These are phyloP conservation scores for Agonopterix heracliana DNA, from an alignment of 2,888 invertebrate species.

Conservation along the genomic window DNA sequence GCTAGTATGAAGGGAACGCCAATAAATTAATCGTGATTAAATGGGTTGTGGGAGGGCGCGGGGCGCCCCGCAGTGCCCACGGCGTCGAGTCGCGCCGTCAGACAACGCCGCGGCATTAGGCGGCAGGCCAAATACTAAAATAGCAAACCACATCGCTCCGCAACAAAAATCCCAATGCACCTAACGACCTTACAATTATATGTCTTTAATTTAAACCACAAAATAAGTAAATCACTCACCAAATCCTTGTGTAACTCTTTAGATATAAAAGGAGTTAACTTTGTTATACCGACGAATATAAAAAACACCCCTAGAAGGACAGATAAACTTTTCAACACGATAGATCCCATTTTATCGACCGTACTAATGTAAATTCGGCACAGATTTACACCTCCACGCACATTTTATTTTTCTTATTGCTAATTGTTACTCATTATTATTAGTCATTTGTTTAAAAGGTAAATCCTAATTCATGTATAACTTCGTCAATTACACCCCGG, in stretches of 20 bases:
- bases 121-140: constrained; percentile 73
- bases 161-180: constrained; percentile 63
- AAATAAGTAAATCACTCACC: constrained; percentile 76
- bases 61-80: constrained; percentile 1
- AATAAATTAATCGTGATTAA: constrained; percentile 12
- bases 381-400: constrained; percentile 22
- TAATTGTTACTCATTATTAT: constrained; percentile 1
- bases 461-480: constrained; percentile 1
- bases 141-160: constrained; percentile 62
- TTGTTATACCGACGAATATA: constrained; percentile 95
- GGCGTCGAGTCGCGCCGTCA: constrained; percentile 37
- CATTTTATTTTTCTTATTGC: constrained; percentile 1
- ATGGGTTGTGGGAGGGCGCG: constrained; percentile 3
- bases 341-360: constrained; percentile 69
- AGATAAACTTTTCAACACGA: constrained; percentile 93
- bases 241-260: constrained; percentile 97
- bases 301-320: constrained; percentile 95
- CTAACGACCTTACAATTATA: constrained; percentile 47
- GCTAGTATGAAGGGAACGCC: constrained; percentile 2
- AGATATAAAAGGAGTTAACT: constrained; percentile 92
- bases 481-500: constrained; percentile 1
- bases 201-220: constrained; percentile 12
- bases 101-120: constrained; percentile 63
- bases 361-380: constrained; percentile 20
- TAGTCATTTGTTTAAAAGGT: background rate